A percentile compares a stretch with the other conserved stretches of the same genome.
Evolutionary conservation across 1,140 invertebrate genomes (phyloP).

Genomic region (Coboldia fuscipes): DNA sequence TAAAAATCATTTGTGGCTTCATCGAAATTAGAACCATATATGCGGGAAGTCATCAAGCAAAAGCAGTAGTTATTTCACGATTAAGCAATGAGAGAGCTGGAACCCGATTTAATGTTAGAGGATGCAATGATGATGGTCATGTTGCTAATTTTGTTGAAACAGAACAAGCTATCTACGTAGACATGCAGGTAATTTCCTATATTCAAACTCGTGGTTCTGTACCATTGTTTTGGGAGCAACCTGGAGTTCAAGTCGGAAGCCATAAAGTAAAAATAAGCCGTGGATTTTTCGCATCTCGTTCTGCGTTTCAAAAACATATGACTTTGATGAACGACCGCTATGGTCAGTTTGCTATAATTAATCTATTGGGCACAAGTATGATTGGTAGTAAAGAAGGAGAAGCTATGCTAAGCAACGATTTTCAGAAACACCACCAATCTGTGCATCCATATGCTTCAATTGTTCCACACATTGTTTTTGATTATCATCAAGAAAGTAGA

Average conservation of each 20-base stretch:
- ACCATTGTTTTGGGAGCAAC: constrained; percentile 97
- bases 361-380: constrained; percentile 70
- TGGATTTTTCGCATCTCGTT: constrained; percentile 76
- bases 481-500: constrained; percentile 79
- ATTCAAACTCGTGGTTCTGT: constrained; percentile 88
- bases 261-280: constrained; percentile 96
- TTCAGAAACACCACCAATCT: constrained; percentile 74
- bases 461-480: constrained; percentile 67
- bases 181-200: constrained; percentile 65
- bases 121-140: constrained; percentile 97
- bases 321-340: constrained; percentile 71
- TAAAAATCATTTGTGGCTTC: constrained; percentile 88
- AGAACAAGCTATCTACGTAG: constrained; percentile 86
- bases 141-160: constrained; percentile 99
- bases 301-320: constrained; percentile 85
- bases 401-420: constrained; percentile 84
- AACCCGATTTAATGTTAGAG: constrained; percentile 91
- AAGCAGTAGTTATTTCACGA: constrained; percentile 83
- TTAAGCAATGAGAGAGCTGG: constrained; percentile 92
- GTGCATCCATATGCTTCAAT: constrained; percentile 30
- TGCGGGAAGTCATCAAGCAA: constrained; percentile 76
- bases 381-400: constrained; percentile 93
- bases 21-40: constrained; percentile 92
- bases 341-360: constrained; percentile 77
- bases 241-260: constrained; percentile 95